These are phyloP conservation scores for Amiota mariae DNA, from an alignment of 2,888 invertebrate species.

Conservation along the genomic window DNA sequence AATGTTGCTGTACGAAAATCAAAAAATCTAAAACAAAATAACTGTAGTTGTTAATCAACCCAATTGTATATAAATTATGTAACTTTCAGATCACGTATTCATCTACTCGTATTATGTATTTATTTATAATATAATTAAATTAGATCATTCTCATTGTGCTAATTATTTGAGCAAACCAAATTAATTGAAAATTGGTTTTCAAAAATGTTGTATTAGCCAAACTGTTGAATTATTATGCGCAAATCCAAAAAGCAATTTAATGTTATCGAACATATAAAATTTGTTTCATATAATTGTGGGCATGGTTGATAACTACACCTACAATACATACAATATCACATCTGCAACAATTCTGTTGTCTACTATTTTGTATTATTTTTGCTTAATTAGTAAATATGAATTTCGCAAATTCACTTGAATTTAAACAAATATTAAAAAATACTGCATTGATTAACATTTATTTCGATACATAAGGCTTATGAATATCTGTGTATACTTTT, in stretches of 20 bases:
- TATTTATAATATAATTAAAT: too few relatives aligned
- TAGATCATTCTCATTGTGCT: too few relatives aligned
- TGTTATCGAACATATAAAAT: conserved; percentile 7
- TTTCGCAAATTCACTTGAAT: conserved; percentile 13
- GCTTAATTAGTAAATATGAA: conserved; percentile 14
- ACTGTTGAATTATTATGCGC: not conserved
- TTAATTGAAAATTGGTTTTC: not conserved
- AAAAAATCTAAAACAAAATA: too few relatives aligned
- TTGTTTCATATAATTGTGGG: not conserved
- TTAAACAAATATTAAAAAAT: conserved; percentile 7
- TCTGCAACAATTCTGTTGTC: too few relatives aligned
- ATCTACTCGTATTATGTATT: too few relatives aligned
- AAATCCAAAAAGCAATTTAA: conserved; percentile 11
- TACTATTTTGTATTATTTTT: conserved; percentile 1
- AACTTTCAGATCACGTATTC: too few relatives aligned
- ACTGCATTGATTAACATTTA: conserved; percentile 6
- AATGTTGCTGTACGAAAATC: too few relatives aligned
- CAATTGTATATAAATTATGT: too few relatives aligned
- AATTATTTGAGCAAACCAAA: too few relatives aligned
- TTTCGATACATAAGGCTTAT: not conserved
- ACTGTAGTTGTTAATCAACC: too few relatives aligned
- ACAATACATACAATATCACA: too few relatives aligned
- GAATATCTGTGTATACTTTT: too few relatives aligned
- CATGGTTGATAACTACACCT: not conserved
- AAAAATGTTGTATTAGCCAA: not conserved